Evolutionary conservation across 2,888 invertebrate species (phyloP), one percentile per base, ranked within the genome.

Genomic region (Cacoxenus indagator): DNA sequence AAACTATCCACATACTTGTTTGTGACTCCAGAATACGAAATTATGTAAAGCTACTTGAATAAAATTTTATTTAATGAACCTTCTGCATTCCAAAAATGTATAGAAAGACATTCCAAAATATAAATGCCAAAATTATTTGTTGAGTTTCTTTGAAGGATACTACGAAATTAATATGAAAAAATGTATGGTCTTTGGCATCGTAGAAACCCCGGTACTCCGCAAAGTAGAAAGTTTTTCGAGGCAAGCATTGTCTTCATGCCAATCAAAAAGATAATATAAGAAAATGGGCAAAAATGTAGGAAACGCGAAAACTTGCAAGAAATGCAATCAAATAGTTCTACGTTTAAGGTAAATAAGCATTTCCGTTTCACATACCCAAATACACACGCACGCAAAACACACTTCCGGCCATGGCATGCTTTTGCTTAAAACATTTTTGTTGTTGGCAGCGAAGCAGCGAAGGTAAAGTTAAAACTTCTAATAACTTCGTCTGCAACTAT

Each of bases 101-200:
- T 73, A 79, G 76, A 81, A 79, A 78, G 75, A 72, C 75, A 78
- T n/a, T n/a, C n/a, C n/a, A 79, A 80, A 78, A 81, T 82, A 77
- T 76, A 77, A 75, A 79, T 66, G 64, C 29, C 61, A 70, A 65
- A 73, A 8, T 37, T 37, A 11, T 37, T 37, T 14, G 37, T 37
- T 37, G 8, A 37, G 14, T 37, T 37, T 37, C 9, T 37, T 37
- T 37, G 14, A 73, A 68, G 68, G 61, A 67, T 67, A 71, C 57
- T 72, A 69, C 24, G 68, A 77, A 75, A 72, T 75, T 37, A 8
- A 11, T 37, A 37, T 31, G 9, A 11, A 37, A 37, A 37, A 37
- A 70, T 68, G 37, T 64, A 68, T 57, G 26, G 70, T 64, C 69
- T 67, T 48, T 64, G 54, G 55, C 66, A 59, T 57, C 31, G 31